Evolutionary conservation across 1,140 invertebrate species (phyloP).

Genomic region (Ips nitidus): DNA sequence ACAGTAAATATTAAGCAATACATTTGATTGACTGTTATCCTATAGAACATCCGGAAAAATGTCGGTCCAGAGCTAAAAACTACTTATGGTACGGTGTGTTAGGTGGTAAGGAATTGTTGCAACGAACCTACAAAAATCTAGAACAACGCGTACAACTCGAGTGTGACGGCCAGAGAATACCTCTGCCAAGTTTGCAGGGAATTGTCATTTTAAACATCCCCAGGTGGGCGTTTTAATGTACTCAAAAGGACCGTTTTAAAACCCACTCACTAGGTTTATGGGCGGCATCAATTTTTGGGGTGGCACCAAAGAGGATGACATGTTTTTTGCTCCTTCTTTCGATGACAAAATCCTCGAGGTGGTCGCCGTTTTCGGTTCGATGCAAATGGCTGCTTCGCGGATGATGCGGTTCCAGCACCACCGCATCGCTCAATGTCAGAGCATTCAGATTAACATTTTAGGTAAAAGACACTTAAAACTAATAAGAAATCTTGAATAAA

Average conservation of each 20-base stretch:
- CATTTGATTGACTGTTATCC: not conserved
- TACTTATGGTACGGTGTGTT: constrained; percentile 98
- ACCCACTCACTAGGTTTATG: constrained; percentile 74
- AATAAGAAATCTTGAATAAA: too few species aligned
- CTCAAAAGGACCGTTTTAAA: not conserved
- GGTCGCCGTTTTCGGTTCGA: constrained; percentile 93
- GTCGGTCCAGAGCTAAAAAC: constrained; percentile 89
- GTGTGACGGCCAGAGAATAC: constrained; percentile 90
- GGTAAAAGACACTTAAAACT: constrained; percentile 54
- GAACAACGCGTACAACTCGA: constrained; percentile 92
- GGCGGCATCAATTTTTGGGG: constrained; percentile 99
- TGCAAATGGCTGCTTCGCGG: constrained; percentile 95
- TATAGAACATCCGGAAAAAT: constrained; percentile 93
- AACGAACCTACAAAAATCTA: constrained; percentile 94
- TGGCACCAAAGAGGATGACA: constrained; percentile 83
- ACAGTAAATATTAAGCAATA: constrained; percentile 1
- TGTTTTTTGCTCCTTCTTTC: constrained; percentile 85
- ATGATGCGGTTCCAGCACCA: constrained; percentile 95
- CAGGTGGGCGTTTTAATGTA: constrained; percentile 57
- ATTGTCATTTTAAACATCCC: constrained; percentile 98
- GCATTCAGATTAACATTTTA: constrained; percentile 92
- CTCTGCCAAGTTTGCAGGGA: constrained; percentile 90
- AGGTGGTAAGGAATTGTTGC: constrained; percentile 87
- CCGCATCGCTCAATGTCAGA: constrained; percentile 94
- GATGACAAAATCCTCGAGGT: constrained; percentile 94